These are phyloP conservation scores for Nematolebias whitei DNA, from an alignment of 2,113 vertebrate genomes.

Conservation along the genomic window DNA sequence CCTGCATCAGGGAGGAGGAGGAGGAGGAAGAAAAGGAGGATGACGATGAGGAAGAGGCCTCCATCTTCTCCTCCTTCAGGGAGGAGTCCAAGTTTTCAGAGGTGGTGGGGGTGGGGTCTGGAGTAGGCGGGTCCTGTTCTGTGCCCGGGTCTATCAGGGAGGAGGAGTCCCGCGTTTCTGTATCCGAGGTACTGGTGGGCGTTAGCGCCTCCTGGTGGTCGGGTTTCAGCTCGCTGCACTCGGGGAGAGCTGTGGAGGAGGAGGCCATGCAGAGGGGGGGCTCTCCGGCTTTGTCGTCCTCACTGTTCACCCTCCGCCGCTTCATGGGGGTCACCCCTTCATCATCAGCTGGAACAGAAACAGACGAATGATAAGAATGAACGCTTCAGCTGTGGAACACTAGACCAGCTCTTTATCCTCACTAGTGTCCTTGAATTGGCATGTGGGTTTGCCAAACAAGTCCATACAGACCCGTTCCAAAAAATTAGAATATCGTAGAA, in stretches of 20 bases:
- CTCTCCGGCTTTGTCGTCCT: slow-evolving; percentile 84
- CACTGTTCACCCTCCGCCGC: slow-evolving; percentile 90
- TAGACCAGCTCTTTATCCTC: too few relatives aligned
- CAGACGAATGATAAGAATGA: background rate
- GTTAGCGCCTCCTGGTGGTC: slow-evolving; percentile 88
- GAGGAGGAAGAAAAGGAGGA: slow-evolving; percentile 78
- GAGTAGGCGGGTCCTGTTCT: slow-evolving; percentile 94
- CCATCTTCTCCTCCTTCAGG: slow-evolving; percentile 90
- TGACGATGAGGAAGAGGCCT: slow-evolving; percentile 82
- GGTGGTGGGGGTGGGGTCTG: slow-evolving; percentile 81
- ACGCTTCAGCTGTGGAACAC: too few relatives aligned
- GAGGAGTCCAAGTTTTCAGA: slow-evolving; percentile 68
- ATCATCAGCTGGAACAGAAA: slow-evolving; percentile 81
- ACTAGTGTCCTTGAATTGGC: too few relatives aligned
- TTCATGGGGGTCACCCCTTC: slow-evolving; percentile 96
- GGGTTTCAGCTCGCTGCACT: slow-evolving; percentile 81
- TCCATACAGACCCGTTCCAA: too few relatives aligned
- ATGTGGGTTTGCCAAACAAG: too few relatives aligned
- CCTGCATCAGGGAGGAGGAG: slow-evolving; percentile 83
- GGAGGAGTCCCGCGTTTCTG: slow-evolving; percentile 95
- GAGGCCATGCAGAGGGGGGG: slow-evolving; percentile 57
- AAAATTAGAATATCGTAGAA: too few relatives aligned
- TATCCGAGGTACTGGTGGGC: slow-evolving; percentile 95
- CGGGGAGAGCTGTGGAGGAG: slow-evolving; percentile 50
- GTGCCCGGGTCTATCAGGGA: slow-evolving; percentile 98